phyloP scores from a whole-genome alignment of 2,113 vertebrate species.

The Sturnira hondurensis region DNA sequence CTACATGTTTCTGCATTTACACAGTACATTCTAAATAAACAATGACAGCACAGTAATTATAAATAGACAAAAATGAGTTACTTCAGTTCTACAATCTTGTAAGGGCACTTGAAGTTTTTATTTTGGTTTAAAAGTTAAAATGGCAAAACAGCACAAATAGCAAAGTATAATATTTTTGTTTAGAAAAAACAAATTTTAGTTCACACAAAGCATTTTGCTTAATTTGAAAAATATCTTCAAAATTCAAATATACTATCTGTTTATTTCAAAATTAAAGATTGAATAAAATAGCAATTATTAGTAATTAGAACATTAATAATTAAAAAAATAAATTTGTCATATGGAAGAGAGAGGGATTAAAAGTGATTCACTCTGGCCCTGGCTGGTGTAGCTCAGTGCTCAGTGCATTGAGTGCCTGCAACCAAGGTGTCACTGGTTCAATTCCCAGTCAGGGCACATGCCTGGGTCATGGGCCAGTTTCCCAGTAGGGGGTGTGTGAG shows the following conservation, averaged over 20 bases:
- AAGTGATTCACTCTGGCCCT: background rate
- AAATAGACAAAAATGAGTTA: background rate
- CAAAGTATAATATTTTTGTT: background rate
- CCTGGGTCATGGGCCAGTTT: no score
- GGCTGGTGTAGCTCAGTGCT: no score
- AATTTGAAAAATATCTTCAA: conserved; percentile 1
- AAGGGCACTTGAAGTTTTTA: background rate
- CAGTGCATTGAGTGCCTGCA: no score
- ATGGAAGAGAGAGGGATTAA: background rate
- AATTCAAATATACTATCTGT: background rate
- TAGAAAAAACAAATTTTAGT: background rate
- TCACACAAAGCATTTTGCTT: background rate
- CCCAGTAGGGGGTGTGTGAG: no score
- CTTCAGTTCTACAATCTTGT: background rate
- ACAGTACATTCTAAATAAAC: background rate
- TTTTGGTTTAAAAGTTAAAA: conserved; percentile 15
- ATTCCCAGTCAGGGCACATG: no score
- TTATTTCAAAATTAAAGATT: conserved; percentile 1
- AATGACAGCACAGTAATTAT: background rate
- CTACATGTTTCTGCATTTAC: background rate
- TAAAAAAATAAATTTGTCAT: background rate
- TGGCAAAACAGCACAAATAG: background rate
- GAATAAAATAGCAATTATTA: background rate
- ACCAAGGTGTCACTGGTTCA: no score
- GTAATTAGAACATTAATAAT: background rate